Evolutionary conservation across 1,140 invertebrate genomes (phyloP).

Genomic region (Polypedilum vanderplanki): DNA sequence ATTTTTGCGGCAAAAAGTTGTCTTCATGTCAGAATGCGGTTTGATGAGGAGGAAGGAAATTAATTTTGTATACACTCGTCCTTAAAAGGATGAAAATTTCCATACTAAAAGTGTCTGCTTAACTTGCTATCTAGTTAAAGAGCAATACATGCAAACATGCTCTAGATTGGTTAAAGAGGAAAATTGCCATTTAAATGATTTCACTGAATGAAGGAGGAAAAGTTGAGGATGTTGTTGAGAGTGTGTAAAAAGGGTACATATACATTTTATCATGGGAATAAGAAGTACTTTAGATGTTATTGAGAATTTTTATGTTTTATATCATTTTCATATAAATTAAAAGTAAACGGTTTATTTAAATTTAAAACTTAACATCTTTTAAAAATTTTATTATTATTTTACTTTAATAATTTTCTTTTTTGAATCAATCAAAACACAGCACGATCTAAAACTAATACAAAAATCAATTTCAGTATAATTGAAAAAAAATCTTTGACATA

Average conservation of each 20-base stretch:
- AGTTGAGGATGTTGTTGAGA: neutral
- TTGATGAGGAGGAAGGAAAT: neutral
- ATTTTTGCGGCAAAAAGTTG: neutral
- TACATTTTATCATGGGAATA: no score
- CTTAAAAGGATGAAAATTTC: neutral
- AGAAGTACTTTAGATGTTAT: no score
- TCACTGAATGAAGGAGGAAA: neutral
- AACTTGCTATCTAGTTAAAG: neutral
- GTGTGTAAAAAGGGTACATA: no score
- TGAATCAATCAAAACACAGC: no score
- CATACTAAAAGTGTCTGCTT: neutral
- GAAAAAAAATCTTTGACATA: conserved; percentile 16
- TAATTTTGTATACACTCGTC: neutral
- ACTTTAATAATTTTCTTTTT: no score
- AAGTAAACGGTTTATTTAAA: no score
- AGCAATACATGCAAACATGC: neutral
- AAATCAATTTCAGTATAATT: conserved; percentile 27
- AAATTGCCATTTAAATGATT: conserved; percentile 14
- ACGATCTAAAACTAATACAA: neutral
- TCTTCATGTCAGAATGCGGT: neutral
- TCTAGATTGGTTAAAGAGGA: neutral
- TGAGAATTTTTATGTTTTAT: no score
- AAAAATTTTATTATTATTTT: no score
- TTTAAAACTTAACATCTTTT: no score
- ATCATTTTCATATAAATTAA: no score